Percentiles rank a stretch among this genome's conserved stretches.
Conservation (phyloP, 2,797 vertebrate genomes). For the Propithecus deckenii region DNA sequence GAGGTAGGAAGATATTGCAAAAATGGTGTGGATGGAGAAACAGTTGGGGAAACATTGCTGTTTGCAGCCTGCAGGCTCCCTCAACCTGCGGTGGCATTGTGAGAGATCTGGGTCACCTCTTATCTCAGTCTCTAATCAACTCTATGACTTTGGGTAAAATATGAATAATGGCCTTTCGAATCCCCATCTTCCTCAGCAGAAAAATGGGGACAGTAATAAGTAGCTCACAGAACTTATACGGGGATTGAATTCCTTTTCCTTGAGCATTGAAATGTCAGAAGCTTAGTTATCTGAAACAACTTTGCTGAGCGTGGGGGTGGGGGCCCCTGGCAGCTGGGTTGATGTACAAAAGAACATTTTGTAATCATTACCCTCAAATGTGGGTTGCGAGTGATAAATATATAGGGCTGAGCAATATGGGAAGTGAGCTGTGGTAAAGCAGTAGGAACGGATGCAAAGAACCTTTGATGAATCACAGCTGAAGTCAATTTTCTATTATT, state of each 20-base stretch:
- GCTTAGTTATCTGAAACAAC: not conserved
- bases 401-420: not conserved
- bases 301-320: not conserved
- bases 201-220: not conserved
- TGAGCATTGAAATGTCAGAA: not conserved
- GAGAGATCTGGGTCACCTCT: not conserved
- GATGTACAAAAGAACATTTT: not conserved
- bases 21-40: not conserved
- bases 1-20: not conserved
- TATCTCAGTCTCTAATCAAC: not conserved
- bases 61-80: not conserved
- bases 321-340: not conserved
- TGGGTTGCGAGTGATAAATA: not conserved
- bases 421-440: conserved; percentile 20
- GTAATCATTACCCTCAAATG: not conserved
- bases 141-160: not conserved
- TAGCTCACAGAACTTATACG: not conserved
- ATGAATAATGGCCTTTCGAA: not conserved
- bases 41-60: not conserved
- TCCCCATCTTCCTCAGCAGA: not conserved
- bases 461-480: not conserved
- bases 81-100: not conserved
- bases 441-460: not conserved
- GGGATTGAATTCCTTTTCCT: not conserved
- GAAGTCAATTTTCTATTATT: not conserved